Base-by-base conservation (phyloP, 2,113 vertebrate species). In the Megaceryle torquata region DNA sequence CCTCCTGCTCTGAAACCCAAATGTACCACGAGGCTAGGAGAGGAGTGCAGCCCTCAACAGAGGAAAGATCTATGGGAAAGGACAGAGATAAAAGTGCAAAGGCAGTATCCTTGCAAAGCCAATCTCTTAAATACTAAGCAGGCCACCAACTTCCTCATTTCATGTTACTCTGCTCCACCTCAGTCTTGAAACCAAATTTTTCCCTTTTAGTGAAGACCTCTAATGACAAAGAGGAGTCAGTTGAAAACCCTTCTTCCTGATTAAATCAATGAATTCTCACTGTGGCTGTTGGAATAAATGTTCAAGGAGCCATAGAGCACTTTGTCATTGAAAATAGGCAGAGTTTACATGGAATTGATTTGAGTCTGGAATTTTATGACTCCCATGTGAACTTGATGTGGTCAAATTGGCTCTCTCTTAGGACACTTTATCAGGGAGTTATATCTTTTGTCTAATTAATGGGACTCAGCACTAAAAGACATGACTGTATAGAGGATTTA, bases 261-360 rank as follows among this genome's bases (percentile, higher is more conserved):
- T 82, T 91, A 88, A 93, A 92, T 89, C 84, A 74, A 93, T 88
- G 91, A 95, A 95, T 84, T 95, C 83, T 96, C 91, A 86, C 86
- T 86, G 86, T 89, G 84, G 64, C 77, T 95, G 60, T 95, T 94
- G 86, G 29, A 82, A 95, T 91, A 94, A 96, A 91, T 61, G 92
- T 60, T 97, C 79, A 78, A 92, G 78, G 67, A 95, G 39, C 67
- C 78, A 80, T 46, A 56, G 77, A 87, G 51, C 67, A 77, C 81
- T 74, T 82, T 37, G 85, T 94, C 91, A 93, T n/a, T 71, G 70
- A 91, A 93, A 94, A 96, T 21, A 86, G 93, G 80, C 72, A 37
- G 35, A 86, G 76, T 93, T 96, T 96, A 95, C 91, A 82, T 33
- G 88, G 77, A 87, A 96, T 70, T 94, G 84, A 95, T 95, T 93